phyloP scores from a whole-genome alignment of 2,888 invertebrate species.

The Drosophila anomelani region DNA sequence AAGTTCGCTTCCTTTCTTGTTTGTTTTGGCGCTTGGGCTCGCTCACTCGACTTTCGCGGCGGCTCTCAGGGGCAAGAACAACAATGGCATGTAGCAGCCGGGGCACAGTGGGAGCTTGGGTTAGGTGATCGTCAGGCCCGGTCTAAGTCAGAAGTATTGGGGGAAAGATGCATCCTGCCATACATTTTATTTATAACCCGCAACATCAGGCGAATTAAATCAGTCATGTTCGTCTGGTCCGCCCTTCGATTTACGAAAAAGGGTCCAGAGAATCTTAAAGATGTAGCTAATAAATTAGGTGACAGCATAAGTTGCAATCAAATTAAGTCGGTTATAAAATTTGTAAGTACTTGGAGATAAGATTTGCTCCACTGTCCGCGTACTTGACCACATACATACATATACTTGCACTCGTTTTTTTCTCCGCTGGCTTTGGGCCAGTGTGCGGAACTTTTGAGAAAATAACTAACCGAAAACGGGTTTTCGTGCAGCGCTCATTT shows the following conservation, averaged over 20 bases:
- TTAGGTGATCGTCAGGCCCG: background rate
- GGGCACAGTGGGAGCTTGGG: slow-evolving; percentile 24
- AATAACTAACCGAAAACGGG: slow-evolving; percentile 59
- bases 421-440: slow-evolving; percentile 42
- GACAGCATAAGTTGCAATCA: background rate
- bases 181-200: background rate
- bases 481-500: slow-evolving; percentile 65
- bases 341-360: background rate
- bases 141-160: too few species aligned
- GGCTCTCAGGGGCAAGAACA: slow-evolving; percentile 34
- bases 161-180: too few species aligned
- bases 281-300: background rate
- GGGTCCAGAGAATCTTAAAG: background rate
- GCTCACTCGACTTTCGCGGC: slow-evolving; percentile 70
- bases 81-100: slow-evolving; percentile 63
- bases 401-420: slow-evolving; percentile 32
- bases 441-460: slow-evolving; percentile 53
- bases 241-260: too few species aligned
- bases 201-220: background rate
- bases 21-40: slow-evolving; percentile 31
- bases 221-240: background rate
- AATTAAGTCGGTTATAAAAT: background rate
- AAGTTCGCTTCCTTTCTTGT: background rate
- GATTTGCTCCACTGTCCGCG: slow-evolving; percentile 25
- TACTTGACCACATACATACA: slow-evolving; percentile 27